These are phyloP conservation scores for Steinernema khuongi DNA, from an alignment of 1,140 invertebrate species.

Conservation along the genomic window DNA sequence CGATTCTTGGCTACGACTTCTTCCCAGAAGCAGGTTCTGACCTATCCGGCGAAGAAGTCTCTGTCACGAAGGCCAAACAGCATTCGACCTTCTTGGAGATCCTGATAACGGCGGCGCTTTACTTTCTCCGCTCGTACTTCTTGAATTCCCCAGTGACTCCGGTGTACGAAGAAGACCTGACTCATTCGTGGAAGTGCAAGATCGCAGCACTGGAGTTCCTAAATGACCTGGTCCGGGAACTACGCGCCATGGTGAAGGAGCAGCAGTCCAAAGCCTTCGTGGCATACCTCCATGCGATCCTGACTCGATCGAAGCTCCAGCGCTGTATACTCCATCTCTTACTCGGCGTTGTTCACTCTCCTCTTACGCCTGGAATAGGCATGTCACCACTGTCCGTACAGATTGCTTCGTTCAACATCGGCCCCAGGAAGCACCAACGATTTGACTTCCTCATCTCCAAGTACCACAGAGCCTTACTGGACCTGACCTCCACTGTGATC, in stretches of 20 bases:
- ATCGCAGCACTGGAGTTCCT: conserved; percentile 69
- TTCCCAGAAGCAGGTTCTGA: conserved; percentile 37
- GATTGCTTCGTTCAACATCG: conserved; percentile 75
- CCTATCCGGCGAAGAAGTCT: conserved; percentile 14
- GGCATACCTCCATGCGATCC: conserved; percentile 74
- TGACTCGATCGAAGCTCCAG: conserved; percentile 77
- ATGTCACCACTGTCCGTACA: conserved; percentile 72
- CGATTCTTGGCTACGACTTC: conserved; percentile 55
- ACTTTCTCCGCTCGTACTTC: conserved; percentile 57
- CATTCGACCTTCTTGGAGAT: conserved; percentile 38
- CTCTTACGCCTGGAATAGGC: conserved; percentile 54
- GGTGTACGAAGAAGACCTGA: conserved; percentile 47
- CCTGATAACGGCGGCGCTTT: conserved; percentile 43
- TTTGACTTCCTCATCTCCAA: conserved; percentile 62
- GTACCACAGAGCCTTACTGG: conserved; percentile 71
- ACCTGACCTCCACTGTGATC: conserved; percentile 71
- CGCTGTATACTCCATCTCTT: conserved; percentile 80
- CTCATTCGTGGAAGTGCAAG: conserved; percentile 53
- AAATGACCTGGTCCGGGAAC: conserved; percentile 71
- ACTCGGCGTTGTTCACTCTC: conserved; percentile 71
- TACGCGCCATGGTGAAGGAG: conserved; percentile 75
- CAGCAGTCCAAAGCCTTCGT: conserved; percentile 72
- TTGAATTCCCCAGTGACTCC: conserved; percentile 54
- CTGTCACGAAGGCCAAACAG: conserved; percentile 15
- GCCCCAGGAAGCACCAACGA: conserved; percentile 35